Conservation (phyloP, 2,888 invertebrate genomes). For the Capitulum mitella region DNA sequence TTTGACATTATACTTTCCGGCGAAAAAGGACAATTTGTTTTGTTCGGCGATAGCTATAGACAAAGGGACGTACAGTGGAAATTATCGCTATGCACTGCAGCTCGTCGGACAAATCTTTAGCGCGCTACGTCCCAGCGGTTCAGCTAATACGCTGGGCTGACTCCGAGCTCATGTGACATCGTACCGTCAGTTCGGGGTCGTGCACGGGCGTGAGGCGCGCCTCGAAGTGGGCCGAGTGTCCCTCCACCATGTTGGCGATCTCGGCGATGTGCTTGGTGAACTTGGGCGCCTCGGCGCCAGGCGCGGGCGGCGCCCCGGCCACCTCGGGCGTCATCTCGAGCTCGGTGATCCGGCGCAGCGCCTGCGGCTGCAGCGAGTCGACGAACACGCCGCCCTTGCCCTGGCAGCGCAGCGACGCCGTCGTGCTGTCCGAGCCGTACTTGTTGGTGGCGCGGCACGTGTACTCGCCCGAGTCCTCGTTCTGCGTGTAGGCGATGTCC, state of each 20-base stretch:
- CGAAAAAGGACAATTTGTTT: no score
- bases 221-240: constrained; percentile 79
- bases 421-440: constrained; percentile 74
- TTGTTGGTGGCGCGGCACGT: constrained; percentile 86
- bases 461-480: constrained; percentile 87
- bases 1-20: no score
- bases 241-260: constrained; percentile 79
- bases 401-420: constrained; percentile 70
- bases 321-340: constrained; percentile 57
- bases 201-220: constrained; percentile 86
- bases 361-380: constrained; percentile 84
- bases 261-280: constrained; percentile 82
- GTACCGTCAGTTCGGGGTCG: constrained; percentile 76
- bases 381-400: constrained; percentile 78
- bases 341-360: constrained; percentile 77
- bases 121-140: no score
- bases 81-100: no score
- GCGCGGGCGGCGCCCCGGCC: constrained; percentile 41
- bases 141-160: no score
- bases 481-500: constrained; percentile 88
- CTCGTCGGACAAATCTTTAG: no score
- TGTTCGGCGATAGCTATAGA: no score
- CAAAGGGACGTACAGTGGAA: no score
- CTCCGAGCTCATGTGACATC: no score
- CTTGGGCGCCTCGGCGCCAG: constrained; percentile 67